Evolutionary conservation across 92 coral and sea anemone species (phyloP), one percentile per base, ranked within the genome.

Genomic region (Palythoa caribaeorum): DNA sequence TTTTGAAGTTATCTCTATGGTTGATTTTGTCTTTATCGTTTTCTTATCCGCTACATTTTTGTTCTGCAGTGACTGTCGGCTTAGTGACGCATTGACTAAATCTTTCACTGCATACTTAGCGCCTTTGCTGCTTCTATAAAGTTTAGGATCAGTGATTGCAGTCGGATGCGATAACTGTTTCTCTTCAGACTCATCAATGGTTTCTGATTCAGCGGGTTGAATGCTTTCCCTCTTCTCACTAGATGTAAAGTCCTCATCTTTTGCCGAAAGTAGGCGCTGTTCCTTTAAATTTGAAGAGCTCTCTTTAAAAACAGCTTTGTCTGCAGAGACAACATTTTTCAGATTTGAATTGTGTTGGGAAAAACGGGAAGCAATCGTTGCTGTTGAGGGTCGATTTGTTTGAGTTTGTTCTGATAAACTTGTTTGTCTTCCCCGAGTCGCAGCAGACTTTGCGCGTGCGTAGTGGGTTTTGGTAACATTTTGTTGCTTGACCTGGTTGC

Each of bases 361-460:
- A 12, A 51, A 57, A 70, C 85, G 74, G 63, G 76, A 14, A 40
- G 73, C 66, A 39, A 47, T 7, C 1, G 75, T 39, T 40, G 76
- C 86, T 38, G 86, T 81, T 37, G 74, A 44, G 39, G 86, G 86
- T 12, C 76, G 60, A 11, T 68, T 81, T 28, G 4, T 3, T 51
- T 52, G 5, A 13, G 20, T 47, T 81, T 44, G 4, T 35, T 81
- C 20, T 19, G 50, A 8, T 44, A 76, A n/a, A 44, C 13, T 9
- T 7, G 40, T 28, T 69, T 81, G 60, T 51, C 39, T 55, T 38
- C 38, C 36, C 20, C 55, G 35, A 62, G 17, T 63, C 63, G 19
- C 75, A 7, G 86, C 86, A 40, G 86, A 81, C 86, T 81, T 81
- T 48, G 86, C 76, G 40, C 86, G 71, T 1, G 20, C 38, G 17